Conservation (phyloP, 2,113 vertebrate genomes). For the Sturnira hondurensis region DNA sequence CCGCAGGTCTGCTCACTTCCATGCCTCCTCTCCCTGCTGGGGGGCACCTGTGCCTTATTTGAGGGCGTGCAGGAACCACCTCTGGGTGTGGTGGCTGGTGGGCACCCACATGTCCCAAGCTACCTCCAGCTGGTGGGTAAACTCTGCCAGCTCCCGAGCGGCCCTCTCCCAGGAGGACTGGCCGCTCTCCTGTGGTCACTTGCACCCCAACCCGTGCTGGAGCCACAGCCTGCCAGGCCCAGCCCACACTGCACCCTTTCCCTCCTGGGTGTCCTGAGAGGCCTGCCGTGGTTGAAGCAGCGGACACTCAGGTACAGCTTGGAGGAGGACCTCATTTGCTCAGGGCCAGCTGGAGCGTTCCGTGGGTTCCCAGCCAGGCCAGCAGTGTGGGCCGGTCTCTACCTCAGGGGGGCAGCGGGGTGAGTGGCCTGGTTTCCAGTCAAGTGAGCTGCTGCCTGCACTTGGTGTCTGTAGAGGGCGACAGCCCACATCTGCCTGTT, state of each 20-base stretch:
- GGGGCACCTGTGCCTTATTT: neutral
- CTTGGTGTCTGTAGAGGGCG: neutral
- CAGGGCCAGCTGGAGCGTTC: neutral
- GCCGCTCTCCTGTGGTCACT: rapidly evolving
- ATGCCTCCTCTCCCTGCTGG: neutral
- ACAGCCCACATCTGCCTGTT: rapidly evolving
- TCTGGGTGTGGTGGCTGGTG: neutral
- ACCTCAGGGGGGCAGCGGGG: rapidly evolving
- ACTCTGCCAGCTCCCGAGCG: rapidly evolving
- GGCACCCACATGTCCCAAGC: neutral
- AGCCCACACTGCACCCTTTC: rapidly evolving
- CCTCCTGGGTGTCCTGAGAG: neutral
- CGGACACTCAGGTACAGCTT: rapidly evolving
- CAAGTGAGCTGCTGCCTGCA: rapidly evolving
- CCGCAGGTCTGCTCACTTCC: rapidly evolving
- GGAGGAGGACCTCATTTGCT: rapidly evolving
- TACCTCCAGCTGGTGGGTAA: rapidly evolving
- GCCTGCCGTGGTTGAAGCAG: rapidly evolving
- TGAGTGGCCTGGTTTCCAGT: rapidly evolving
- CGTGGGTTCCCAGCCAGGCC: rapidly evolving
- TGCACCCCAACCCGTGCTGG: neutral
- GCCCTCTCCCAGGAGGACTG: rapidly evolving
- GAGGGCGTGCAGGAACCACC: neutral
- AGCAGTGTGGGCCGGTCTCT: rapidly evolving
- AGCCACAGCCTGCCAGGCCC: neutral